Evolutionary conservation across 1,140 invertebrate species (phyloP), one percentile per base, ranked within the genome.

Genomic region (Acromyrmex echinatior): DNA sequence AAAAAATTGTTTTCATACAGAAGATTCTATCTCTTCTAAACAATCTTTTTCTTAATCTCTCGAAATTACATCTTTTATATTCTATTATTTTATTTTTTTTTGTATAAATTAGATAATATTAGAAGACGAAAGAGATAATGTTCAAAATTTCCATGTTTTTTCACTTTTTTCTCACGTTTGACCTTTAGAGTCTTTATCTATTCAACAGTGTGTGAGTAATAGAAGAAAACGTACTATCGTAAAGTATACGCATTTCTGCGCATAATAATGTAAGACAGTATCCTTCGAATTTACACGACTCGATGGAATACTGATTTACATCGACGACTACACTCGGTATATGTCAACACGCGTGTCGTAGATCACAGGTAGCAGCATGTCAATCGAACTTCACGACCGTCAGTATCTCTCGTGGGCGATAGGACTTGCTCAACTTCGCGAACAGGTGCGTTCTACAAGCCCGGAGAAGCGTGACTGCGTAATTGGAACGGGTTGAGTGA

Each of bases 361-460:
- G 82, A 86, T 86, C 80, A 76, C 70, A 76, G 68, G 82, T 71
- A 88, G 68, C 39, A 14, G 77, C 80, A 63, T 87, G n/a, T 62
- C 62, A 60, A 89, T 84, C 53, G 66, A 51, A 62, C 73, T 84
- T 63, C 10, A 9, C 39, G 35, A 73, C 66, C 73, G 73, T 58
- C 71, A 68, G 62, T 51, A 51, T 87, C 66, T 70, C 71, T 74
- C 70, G 87, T 90, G 58, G 89, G 89, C 89, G 84, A 88, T 66
- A 49, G 58, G 28, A 31, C 49, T 92, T 90, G 88, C 87, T 85
- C 88, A 90, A 92, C 70, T 56, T 28, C 2, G 35, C 58, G 45
- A 86, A 88, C 91, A 92, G 87, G 90, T 92, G 91, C 86, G 89
- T 76, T 80, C 56, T 56, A 86, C 60, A 86, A 86, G 86, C 53